phyloP scores from a whole-genome alignment of 2,797 vertebrate genomes.

The Pseudochromis fuscus region DNA sequence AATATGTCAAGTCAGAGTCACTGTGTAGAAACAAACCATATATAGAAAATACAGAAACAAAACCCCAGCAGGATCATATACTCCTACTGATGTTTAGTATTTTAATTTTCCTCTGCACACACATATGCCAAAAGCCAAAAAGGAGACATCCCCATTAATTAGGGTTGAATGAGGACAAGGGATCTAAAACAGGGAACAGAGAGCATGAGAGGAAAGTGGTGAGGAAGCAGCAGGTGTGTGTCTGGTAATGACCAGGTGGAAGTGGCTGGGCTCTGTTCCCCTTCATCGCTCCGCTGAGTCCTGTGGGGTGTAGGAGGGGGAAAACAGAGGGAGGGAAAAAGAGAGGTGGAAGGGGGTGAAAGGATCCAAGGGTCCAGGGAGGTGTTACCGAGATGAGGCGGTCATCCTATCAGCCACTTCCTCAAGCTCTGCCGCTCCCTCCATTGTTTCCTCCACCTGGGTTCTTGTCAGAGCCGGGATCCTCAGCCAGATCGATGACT shows the following conservation, averaged over 20 bases:
- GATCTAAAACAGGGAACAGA: slow-evolving; percentile 45
- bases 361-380: slow-evolving; percentile 41
- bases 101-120: no score
- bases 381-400: slow-evolving; percentile 49
- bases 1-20: slow-evolving; percentile 9
- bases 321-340: slow-evolving; percentile 32
- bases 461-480: slow-evolving; percentile 40
- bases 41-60: no score
- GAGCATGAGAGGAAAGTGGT: slow-evolving; percentile 28
- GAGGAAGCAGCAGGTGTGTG: slow-evolving; percentile 78
- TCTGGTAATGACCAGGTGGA: slow-evolving; percentile 79
- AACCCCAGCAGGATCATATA: no score
- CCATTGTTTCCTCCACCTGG: slow-evolving; percentile 68
- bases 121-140: slow-evolving; percentile 27
- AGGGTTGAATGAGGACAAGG: slow-evolving; percentile 49
- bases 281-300: slow-evolving; percentile 63
- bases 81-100: no score
- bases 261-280: slow-evolving; percentile 66
- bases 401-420: slow-evolving; percentile 45
- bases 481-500: slow-evolving; percentile 57
- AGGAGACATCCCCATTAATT: slow-evolving; percentile 58
- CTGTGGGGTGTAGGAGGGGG: slow-evolving; percentile 42
- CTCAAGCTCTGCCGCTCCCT: slow-evolving; percentile 43
- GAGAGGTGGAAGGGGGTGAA: slow-evolving; percentile 38
- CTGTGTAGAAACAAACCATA: neutral